Evolutionary conservation across 2,888 invertebrate genomes (phyloP).

Genomic region (Heteropelma amictum): DNA sequence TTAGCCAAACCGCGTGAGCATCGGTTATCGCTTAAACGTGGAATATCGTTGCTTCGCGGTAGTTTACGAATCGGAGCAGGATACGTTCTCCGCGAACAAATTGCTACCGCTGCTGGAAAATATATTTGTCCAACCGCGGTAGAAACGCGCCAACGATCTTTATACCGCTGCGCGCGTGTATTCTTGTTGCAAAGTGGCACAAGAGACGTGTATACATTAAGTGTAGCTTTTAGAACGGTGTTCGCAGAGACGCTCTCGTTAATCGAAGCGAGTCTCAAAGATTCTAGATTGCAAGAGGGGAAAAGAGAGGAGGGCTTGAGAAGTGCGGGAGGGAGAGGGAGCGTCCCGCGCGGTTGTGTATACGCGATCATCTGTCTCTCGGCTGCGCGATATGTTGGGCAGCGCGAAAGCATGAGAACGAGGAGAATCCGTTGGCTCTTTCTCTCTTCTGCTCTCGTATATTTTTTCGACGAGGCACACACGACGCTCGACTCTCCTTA

Average conservation of each 20-base stretch:
- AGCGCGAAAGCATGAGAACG: slow-evolving; percentile 10
- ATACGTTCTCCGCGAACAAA: slow-evolving; percentile 31
- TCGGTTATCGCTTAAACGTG: too few relatives aligned
- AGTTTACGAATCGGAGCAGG: slow-evolving; percentile 1
- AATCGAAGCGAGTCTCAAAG: slow-evolving; percentile 49
- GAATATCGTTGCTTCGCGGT: too few relatives aligned
- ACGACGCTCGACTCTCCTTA: slow-evolving; percentile 62
- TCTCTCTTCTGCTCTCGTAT: slow-evolving; percentile 19
- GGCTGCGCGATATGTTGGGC: slow-evolving; percentile 2
- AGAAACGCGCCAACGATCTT: slow-evolving; percentile 16
- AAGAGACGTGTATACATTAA: slow-evolving; percentile 26
- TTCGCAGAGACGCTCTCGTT: slow-evolving; percentile 51
- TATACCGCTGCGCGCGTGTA: neutral
- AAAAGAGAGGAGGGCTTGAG: slow-evolving; percentile 2
- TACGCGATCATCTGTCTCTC: slow-evolving; percentile 46
- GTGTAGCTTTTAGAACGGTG: slow-evolving; percentile 39
- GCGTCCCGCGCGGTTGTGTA: slow-evolving; percentile 18
- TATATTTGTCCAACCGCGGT: slow-evolving; percentile 43
- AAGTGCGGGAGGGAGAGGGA: slow-evolving; percentile 15
- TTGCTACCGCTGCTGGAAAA: slow-evolving; percentile 47
- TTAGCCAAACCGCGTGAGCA: too few relatives aligned
- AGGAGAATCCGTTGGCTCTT: slow-evolving; percentile 18
- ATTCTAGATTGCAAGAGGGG: slow-evolving; percentile 35
- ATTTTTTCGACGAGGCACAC: slow-evolving; percentile 33
- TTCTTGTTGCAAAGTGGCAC: too few relatives aligned